Evolutionary conservation across 1,140 invertebrate species (phyloP).

Genomic region (Scaptomyza graminum): DNA sequence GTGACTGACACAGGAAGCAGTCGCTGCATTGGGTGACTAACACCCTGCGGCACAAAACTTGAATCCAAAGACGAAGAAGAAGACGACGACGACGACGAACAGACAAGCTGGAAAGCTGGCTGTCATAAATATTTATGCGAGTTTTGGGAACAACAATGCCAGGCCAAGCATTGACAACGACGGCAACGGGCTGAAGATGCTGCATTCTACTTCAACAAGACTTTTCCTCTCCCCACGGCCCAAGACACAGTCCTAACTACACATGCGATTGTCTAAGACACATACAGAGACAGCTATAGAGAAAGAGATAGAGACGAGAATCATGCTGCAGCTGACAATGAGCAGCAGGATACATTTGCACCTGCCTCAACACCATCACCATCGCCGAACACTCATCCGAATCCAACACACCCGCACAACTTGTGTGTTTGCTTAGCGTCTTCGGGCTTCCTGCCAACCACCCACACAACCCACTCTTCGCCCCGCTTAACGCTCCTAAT

Average conservation of each 20-base stretch:
- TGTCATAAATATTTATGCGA: conserved; percentile 84
- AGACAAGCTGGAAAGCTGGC: conserved; percentile 27
- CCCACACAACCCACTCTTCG: conserved; percentile 9
- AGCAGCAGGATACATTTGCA: conserved; percentile 79
- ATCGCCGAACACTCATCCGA: neutral
- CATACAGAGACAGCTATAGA: neutral
- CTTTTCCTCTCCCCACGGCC: neutral
- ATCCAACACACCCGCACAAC: conserved; percentile 35
- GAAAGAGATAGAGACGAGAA: neutral
- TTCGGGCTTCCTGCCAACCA: conserved; percentile 45
- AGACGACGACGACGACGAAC: conserved; percentile 63
- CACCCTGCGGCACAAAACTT: conserved; percentile 64
- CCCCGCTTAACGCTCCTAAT: conserved; percentile 39
- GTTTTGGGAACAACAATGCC: conserved; percentile 81
- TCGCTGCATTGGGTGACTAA: conserved; percentile 63
- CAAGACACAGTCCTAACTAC: conserved; percentile 21
- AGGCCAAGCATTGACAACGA: conserved; percentile 48
- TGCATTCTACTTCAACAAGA: neutral
- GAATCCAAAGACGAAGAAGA: conserved; percentile 39
- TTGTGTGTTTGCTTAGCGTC: conserved; percentile 71
- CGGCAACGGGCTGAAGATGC: neutral
- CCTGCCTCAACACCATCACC: conserved; percentile 56
- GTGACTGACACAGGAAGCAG: conserved; percentile 77
- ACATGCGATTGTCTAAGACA: conserved; percentile 80
- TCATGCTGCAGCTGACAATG: conserved; percentile 69